Percentiles rank a stretch among this genome's conserved stretches.
Evolutionary conservation across 2,888 invertebrate species (phyloP).

Genomic region (Perdita meconis): DNA sequence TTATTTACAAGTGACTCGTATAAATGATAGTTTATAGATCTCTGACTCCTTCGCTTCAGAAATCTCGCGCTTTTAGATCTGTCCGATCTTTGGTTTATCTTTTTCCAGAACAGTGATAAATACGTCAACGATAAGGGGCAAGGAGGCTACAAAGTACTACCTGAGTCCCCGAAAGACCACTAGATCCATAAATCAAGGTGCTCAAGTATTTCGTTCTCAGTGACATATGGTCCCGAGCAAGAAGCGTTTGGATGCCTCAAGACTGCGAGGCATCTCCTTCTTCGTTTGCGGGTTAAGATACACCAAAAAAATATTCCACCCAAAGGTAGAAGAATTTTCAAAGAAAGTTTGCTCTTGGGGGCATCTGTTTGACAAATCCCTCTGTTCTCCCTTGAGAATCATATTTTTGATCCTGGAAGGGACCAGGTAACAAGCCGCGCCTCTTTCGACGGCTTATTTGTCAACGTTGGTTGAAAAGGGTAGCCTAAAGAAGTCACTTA

Average conservation of each 20-base stretch:
- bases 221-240: not conserved
- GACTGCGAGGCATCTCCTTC: not conserved
- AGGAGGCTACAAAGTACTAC: not conserved
- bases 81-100: no score
- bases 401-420: not conserved
- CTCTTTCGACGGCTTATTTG: not conserved
- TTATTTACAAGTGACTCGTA: no score
- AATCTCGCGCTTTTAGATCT: no score
- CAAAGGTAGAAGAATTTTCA: not conserved
- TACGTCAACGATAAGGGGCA: no score
- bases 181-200: not conserved
- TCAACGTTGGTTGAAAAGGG: not conserved
- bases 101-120: no score
- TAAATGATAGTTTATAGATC: no score
- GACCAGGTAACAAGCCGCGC: not conserved
- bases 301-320: not conserved
- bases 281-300: not conserved
- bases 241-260: not conserved
- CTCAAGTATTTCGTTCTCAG: not conserved
- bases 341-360: not conserved
- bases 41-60: no score
- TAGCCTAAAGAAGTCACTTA: conserved; percentile 2
- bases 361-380: conserved; percentile 2
- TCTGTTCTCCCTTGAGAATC: not conserved
- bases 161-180: not conserved